Evolutionary conservation across 2,797 vertebrate genomes (phyloP).

Genomic region (Crossoptilon crossoptilon): DNA sequence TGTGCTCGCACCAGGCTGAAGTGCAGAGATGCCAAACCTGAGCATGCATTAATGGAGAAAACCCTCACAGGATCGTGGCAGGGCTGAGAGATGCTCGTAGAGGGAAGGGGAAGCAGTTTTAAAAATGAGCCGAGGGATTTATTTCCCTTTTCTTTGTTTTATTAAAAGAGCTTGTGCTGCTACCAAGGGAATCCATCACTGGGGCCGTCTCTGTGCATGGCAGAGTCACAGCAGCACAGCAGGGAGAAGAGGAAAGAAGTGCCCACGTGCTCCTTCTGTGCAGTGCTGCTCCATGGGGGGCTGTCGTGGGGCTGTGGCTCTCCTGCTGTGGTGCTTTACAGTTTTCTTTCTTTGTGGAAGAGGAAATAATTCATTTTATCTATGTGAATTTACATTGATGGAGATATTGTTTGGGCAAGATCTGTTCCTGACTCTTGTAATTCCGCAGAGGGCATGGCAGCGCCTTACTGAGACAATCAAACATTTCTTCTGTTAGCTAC

Average conservation of each 20-base stretch:
- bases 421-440: neutral
- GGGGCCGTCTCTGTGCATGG: neutral
- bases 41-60: neutral
- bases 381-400: neutral
- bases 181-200: constrained; percentile 7
- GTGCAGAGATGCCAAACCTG: neutral
- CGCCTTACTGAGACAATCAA: neutral
- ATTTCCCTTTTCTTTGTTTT: constrained; percentile 19
- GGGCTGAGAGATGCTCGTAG: neutral
- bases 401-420: neutral
- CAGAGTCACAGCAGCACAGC: neutral
- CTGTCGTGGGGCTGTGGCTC: fast-evolving
- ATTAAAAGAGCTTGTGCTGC: neutral
- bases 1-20: neutral
- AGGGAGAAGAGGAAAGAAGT: neutral
- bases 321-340: neutral
- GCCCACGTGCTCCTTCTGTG: neutral
- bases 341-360: neutral
- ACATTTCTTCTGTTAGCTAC: neutral
- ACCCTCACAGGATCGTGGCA: neutral
- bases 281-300: neutral
- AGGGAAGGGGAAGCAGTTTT: constrained; percentile 28
- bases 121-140: constrained; percentile 23
- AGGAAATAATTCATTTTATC: neutral
- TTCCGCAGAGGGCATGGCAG: neutral